Percentiles rank a stretch among this genome's conserved stretches.
Evolutionary conservation across 2,888 invertebrate genomes (phyloP).

Genomic region (Ceramica pisi): DNA sequence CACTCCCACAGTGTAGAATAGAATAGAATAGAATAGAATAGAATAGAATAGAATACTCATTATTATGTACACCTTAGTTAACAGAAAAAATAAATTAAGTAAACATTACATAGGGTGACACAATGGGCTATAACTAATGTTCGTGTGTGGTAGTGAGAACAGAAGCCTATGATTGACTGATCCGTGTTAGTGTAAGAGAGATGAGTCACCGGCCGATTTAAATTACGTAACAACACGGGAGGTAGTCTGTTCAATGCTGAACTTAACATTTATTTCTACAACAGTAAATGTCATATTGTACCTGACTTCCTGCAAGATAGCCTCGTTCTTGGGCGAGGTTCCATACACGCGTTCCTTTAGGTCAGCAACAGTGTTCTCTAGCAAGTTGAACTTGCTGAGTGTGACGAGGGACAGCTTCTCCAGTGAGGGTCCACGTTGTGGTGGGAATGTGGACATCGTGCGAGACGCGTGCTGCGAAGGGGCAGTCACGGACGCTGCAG

Average conservation of each 20-base stretch:
- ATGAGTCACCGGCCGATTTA: too few species aligned
- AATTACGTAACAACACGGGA: background rate
- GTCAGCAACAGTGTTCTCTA: slow-evolving; percentile 81
- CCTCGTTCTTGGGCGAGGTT: slow-evolving; percentile 84
- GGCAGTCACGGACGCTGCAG: background rate
- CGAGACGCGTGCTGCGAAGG: background rate
- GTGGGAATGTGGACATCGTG: background rate
- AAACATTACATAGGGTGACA: too few species aligned
- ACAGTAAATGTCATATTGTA: slow-evolving; percentile 50
- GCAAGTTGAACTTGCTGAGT: slow-evolving; percentile 83
- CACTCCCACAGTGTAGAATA: too few species aligned
- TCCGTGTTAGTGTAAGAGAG: background rate
- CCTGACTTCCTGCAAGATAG: slow-evolving; percentile 86
- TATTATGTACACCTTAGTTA: too few species aligned
- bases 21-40: too few species aligned
- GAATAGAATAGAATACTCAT: too few species aligned
- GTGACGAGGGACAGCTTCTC: slow-evolving; percentile 87
- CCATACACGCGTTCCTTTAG: slow-evolving; percentile 84
- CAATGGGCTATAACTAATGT: too few species aligned
- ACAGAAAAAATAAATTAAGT: too few species aligned
- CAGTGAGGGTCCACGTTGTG: slow-evolving; percentile 40
- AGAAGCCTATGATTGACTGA: background rate
- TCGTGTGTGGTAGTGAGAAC: too few species aligned
- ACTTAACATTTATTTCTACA: background rate
- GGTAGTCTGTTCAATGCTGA: background rate